Conservation (phyloP, 92 coral and sea anemone species). For the Bergia puertoricense region DNA sequence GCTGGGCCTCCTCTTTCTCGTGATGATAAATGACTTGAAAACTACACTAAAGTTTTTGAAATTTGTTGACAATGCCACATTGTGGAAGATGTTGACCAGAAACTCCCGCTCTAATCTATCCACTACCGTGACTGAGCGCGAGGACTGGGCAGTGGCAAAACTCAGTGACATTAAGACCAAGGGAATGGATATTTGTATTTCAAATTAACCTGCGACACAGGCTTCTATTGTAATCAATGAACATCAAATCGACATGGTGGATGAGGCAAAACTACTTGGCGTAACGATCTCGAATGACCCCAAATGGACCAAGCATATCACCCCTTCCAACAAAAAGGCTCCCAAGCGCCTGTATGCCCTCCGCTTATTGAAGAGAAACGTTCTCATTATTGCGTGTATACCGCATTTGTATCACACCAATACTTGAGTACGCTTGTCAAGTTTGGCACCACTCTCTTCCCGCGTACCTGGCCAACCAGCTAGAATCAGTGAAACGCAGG, state of each 20-base stretch:
- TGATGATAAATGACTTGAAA: neutral
- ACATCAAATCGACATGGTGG: too few relatives aligned
- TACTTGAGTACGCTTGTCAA: too few relatives aligned
- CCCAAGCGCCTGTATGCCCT: too few relatives aligned
- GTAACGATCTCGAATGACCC: neutral
- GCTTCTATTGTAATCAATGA: too few relatives aligned
- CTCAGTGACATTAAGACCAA: neutral
- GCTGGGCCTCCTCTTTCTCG: slow-evolving; percentile 1
- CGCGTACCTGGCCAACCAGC: too few relatives aligned
- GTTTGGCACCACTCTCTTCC: too few relatives aligned
- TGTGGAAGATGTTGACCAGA: neutral
- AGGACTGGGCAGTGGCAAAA: neutral
- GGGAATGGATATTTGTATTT: too few relatives aligned
- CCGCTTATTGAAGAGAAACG: too few relatives aligned
- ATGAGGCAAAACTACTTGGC: too few relatives aligned
- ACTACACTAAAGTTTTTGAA: neutral
- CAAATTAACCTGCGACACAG: too few relatives aligned
- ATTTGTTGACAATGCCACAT: slow-evolving; percentile 15
- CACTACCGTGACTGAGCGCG: neutral
- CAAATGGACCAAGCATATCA: neutral
- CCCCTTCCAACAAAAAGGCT: too few relatives aligned
- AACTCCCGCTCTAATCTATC: neutral
- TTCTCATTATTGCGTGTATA: neutral
- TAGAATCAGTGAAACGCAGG: slow-evolving; percentile 19
- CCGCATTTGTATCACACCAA: neutral